phyloP scores from a whole-genome alignment of 1,140 invertebrate species.

The Eupeodes corollae region DNA sequence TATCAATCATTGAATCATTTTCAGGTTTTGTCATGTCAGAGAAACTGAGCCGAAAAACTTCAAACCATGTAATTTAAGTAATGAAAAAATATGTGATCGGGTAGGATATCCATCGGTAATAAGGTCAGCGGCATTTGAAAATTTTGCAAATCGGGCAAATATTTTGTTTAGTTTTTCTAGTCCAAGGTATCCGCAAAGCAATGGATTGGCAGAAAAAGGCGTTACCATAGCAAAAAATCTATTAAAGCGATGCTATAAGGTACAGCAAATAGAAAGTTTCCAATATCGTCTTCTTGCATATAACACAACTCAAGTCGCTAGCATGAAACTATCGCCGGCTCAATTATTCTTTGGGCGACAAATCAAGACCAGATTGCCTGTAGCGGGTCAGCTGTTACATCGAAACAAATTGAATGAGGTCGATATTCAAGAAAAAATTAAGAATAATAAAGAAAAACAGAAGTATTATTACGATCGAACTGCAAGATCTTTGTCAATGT shows the following conservation, averaged over 20 bases:
- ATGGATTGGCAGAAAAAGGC: too few species aligned
- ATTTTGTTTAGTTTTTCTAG: too few species aligned
- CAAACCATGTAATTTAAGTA: background rate
- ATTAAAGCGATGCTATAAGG: too few species aligned
- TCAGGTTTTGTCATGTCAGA: background rate
- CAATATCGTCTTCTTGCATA: conserved; percentile 2
- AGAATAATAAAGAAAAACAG: background rate
- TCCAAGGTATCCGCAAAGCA: too few species aligned
- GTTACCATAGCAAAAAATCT: too few species aligned
- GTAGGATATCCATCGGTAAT: conserved; percentile 1
- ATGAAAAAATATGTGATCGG: background rate
- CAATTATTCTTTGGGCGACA: too few species aligned
- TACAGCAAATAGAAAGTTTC: background rate
- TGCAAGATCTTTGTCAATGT: background rate
- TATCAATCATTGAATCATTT: conserved; percentile 2
- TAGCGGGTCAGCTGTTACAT: background rate
- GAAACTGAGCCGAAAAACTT: conserved; percentile 1
- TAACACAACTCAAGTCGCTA: too few species aligned
- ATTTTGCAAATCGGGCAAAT: too few species aligned
- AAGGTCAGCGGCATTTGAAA: background rate
- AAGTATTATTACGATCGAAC: conserved; percentile 2
- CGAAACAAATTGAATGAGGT: background rate
- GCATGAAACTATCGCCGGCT: too few species aligned
- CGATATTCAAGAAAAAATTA: too few species aligned
- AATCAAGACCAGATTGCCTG: too few species aligned